Conservation (phyloP, 37 sponge, comb jelly and placozoan species). For the Halisarca cf. caerulea region DNA sequence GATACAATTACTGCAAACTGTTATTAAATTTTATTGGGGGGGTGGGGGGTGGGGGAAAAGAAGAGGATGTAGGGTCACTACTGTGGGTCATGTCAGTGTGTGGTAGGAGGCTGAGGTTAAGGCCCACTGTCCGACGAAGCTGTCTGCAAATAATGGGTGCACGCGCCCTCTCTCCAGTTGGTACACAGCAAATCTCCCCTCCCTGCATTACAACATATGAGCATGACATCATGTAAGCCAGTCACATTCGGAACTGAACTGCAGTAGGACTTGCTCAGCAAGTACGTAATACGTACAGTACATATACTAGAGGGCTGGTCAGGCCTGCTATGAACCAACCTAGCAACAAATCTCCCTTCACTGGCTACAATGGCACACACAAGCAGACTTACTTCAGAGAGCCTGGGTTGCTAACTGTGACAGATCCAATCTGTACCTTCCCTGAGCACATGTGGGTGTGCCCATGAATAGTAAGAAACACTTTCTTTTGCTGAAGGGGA, state of each 20-base stretch:
- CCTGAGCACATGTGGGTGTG: constrained; percentile 77
- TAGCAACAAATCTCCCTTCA: too few species aligned
- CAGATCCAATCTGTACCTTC: constrained; percentile 46
- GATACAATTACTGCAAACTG: too few species aligned
- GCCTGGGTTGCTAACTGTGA: constrained; percentile 76
- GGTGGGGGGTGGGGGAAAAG: too few species aligned
- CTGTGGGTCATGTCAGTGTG: not conserved
- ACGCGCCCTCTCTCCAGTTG: constrained; percentile 13
- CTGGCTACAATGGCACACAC: too few species aligned
- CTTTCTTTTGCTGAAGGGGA: constrained; percentile 57
- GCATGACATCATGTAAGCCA: too few species aligned
- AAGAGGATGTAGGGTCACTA: too few species aligned
- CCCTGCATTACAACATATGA: constrained; percentile 1
- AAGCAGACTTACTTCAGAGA: constrained; percentile 54
- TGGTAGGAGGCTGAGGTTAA: not conserved
- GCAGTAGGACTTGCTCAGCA: too few species aligned
- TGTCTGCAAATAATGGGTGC: not conserved
- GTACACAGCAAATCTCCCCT: constrained; percentile 25
- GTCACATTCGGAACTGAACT: too few species aligned
- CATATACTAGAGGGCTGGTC: too few species aligned
- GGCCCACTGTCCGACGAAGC: constrained; percentile 10
- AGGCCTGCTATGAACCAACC: too few species aligned
- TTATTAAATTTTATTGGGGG: too few species aligned
- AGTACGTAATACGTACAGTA: too few species aligned
- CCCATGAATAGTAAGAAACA: constrained; percentile 80